Conservation (phyloP, 37 sponge, comb jelly and placozoan genomes). For the Beroe forskalii region DNA sequence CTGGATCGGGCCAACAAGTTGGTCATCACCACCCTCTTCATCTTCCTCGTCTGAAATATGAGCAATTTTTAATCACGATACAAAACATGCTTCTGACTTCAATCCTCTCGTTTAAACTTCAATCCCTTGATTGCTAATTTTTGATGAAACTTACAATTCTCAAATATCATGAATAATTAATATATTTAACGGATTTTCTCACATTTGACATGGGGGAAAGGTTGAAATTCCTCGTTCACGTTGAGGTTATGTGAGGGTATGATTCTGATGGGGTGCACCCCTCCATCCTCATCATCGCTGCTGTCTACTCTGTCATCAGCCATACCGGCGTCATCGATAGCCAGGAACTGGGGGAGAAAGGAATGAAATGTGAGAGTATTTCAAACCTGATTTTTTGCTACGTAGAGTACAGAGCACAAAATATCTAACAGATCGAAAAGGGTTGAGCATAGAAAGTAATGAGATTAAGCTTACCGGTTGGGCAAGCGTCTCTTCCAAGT, state of each 20-base stretch:
- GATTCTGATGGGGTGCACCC: not conserved
- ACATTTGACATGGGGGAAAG: slow-evolving; percentile 32
- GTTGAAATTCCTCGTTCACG: not conserved
- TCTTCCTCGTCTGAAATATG: not conserved
- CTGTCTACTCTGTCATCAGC: not conserved
- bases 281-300: not conserved
- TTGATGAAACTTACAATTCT: no score
- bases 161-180: not conserved
- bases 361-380: no score
- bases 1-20: not conserved
- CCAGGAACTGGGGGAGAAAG: slow-evolving; percentile 27
- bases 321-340: not conserved
- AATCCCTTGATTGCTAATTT: no score
- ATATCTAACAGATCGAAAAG: no score
- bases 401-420: no score
- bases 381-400: no score
- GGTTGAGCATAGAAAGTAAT: no score
- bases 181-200: slow-evolving; percentile 6
- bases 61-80: not conserved
- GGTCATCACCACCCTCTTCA: not conserved
- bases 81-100: no score
- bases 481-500: slow-evolving; percentile 8
- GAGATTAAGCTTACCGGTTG: no score
- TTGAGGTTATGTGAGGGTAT: not conserved
- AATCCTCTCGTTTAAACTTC: no score